These are phyloP conservation scores for Zophobas atratus DNA, from an alignment of 1,140 invertebrate species.

Conservation along the genomic window DNA sequence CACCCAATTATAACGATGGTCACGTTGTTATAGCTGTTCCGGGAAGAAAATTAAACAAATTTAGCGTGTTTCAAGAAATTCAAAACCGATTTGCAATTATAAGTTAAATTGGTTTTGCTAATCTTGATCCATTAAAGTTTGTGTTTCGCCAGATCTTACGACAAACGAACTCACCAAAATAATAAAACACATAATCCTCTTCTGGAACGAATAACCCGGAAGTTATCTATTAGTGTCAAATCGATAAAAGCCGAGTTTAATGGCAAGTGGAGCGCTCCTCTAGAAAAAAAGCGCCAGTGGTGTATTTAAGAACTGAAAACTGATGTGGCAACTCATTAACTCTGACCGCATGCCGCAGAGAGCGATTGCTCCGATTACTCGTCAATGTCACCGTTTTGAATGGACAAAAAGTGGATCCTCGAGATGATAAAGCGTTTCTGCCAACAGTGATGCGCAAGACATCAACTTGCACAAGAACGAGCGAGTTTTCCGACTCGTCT, in stretches of 20 bases:
- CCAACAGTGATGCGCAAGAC: not conserved
- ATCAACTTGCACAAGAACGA: conserved; percentile 23
- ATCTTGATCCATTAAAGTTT: not conserved
- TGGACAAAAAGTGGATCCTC: conserved; percentile 28
- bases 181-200: not conserved
- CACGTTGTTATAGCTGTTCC: not conserved
- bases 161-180: not conserved
- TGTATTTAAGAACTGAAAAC: no score
- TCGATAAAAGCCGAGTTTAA: no score
- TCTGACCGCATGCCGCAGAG: not conserved
- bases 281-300: no score
- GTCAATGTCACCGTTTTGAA: conserved; percentile 9
- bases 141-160: not conserved
- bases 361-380: conserved; percentile 15
- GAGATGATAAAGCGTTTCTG: conserved; percentile 32
- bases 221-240: no score
- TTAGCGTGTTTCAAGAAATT: not conserved
- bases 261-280: no score
- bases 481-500: not conserved
- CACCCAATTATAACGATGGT: not conserved
- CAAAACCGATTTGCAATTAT: conserved; percentile 2
- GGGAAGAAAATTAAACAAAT: not conserved
- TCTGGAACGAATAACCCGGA: no score
- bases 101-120: conserved; percentile 2
- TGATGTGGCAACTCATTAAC: no score